A percentile compares a stretch with the other conserved stretches of the same genome.
These are phyloP conservation scores for Hirtodrosophila alboralis DNA, from an alignment of 2,888 invertebrate genomes.

Conservation along the genomic window DNA sequence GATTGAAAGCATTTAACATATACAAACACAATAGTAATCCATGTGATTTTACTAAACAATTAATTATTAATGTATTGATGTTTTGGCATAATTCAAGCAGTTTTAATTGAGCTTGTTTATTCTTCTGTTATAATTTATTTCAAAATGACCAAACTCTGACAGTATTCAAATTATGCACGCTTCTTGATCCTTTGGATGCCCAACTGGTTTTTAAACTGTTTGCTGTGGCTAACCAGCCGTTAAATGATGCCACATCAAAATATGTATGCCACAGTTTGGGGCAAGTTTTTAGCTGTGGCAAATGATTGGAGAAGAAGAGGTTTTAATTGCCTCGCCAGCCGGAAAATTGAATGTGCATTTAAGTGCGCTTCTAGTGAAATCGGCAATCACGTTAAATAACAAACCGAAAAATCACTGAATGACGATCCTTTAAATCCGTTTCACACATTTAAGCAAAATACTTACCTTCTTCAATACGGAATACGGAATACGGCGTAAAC, in stretches of 20 bases:
- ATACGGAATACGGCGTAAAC: constrained; percentile 48
- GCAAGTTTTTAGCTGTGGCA: constrained; percentile 8
- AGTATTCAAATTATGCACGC: constrained; percentile 46
- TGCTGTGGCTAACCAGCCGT: constrained; percentile 71
- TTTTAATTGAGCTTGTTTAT: constrained; percentile 44
- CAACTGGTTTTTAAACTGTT: constrained; percentile 60
- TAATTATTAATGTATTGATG: constrained; percentile 17
- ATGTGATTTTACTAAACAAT: constrained; percentile 9
- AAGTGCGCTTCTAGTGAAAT: constrained; percentile 44
- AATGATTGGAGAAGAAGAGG: constrained; percentile 66
- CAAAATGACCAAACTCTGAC: constrained; percentile 24
- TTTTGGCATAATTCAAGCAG: neutral
- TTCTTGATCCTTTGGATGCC: constrained; percentile 18
- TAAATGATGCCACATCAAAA: constrained; percentile 63
- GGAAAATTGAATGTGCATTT: constrained; percentile 58
- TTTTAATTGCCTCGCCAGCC: constrained; percentile 51
- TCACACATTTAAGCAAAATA: constrained; percentile 65
- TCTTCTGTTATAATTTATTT: constrained; percentile 52
- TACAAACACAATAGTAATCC: constrained; percentile 17
- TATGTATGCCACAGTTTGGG: constrained; percentile 32
- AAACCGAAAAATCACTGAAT: constrained; percentile 29
- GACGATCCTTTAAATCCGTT: constrained; percentile 48
- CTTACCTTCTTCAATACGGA: too few relatives aligned
- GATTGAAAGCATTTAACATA: neutral
- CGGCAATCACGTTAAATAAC: constrained; percentile 50